Percentiles rank a stretch among this genome's conserved stretches.
Evolutionary conservation across 2,797 vertebrate genomes (phyloP).

Genomic region (Crax fasciolata): DNA sequence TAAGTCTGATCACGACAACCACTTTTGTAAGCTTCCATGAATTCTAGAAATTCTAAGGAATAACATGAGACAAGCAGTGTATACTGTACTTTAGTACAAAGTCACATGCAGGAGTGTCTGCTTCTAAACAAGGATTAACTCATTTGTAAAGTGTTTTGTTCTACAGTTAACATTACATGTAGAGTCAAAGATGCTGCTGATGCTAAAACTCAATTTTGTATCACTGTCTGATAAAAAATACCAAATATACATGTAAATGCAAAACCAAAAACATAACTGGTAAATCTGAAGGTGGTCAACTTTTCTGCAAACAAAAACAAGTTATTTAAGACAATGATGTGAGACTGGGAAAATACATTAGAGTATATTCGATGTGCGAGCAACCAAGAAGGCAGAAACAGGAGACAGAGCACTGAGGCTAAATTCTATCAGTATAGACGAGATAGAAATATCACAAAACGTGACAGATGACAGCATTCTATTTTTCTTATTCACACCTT

Average conservation of each 20-base stretch:
- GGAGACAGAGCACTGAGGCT: not conserved
- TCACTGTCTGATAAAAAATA: not conserved
- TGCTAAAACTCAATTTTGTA: not conserved
- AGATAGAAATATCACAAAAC: not conserved
- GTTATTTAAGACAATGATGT: not conserved
- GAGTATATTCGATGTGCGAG: not conserved
- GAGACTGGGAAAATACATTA: not conserved
- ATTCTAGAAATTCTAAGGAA: not conserved
- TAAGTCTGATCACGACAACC: not conserved
- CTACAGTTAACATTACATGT: not conserved
- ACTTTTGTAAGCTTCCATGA: not conserved
- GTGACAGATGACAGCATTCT: not conserved
- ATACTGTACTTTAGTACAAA: not conserved
- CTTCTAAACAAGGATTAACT: not conserved
- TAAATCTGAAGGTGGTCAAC: not conserved
- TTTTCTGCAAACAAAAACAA: not conserved
- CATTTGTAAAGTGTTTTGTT: not conserved
- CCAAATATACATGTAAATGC: not conserved
- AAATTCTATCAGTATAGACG: not conserved
- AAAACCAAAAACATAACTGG: not conserved
- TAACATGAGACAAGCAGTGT: not conserved
- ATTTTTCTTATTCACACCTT: conserved; percentile 52
- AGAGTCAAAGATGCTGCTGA: not conserved
- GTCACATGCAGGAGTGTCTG: not conserved
- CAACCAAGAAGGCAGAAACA: not conserved